Conservation (phyloP, 1,140 invertebrate species). For the Macrosteles quadrilineatus region DNA sequence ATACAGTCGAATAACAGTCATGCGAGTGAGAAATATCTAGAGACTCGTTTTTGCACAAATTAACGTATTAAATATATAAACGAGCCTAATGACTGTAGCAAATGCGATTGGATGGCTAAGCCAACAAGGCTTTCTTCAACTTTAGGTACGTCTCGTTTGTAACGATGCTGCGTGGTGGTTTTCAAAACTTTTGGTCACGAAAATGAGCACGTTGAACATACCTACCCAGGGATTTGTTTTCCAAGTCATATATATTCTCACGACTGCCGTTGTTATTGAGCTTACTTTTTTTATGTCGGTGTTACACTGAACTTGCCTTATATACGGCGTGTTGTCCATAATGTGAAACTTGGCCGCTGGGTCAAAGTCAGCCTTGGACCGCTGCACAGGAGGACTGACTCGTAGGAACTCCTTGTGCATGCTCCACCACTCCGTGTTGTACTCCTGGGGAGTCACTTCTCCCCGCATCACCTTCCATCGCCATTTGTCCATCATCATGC, state of each 20-base stretch:
- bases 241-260: conserved; percentile 20
- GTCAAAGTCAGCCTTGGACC: conserved; percentile 64
- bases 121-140: no score
- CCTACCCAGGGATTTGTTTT: neutral
- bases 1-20: no score
- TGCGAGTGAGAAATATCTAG: no score
- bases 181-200: no score
- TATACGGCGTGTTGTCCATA: conserved; percentile 67
- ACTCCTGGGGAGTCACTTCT: conserved; percentile 51
- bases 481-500: conserved; percentile 71
- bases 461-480: conserved; percentile 73
- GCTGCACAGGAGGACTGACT: conserved; percentile 56
- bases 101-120: no score
- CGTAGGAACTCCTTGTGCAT: conserved; percentile 62
- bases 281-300: neutral
- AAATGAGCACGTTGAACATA: neutral
- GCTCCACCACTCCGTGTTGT: conserved; percentile 69
- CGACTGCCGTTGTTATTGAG: conserved; percentile 1
- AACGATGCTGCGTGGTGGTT: no score
- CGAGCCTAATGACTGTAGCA: no score
- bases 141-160: no score
- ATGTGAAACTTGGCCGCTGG: conserved; percentile 71
- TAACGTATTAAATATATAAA: no score
- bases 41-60: no score
- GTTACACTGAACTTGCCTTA: conserved; percentile 55